Percentiles rank a stretch among this genome's conserved stretches.
Evolutionary conservation across 2,888 invertebrate genomes (phyloP).

Genomic region (Clunio marinus): DNA sequence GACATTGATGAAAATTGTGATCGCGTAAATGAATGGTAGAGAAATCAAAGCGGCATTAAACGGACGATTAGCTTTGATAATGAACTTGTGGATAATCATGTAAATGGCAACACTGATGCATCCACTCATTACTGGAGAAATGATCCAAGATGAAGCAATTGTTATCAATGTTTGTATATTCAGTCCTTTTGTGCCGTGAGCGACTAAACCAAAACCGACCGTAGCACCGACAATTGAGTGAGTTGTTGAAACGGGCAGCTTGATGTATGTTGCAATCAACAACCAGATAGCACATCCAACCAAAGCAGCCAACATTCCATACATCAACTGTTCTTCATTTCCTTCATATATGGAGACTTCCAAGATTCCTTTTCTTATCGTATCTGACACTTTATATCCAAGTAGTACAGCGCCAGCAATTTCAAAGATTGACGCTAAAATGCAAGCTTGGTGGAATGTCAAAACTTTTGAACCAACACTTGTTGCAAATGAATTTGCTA

Average conservation of each 20-base stretch:
- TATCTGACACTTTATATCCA: slow-evolving; percentile 87
- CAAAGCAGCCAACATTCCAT: slow-evolving; percentile 81
- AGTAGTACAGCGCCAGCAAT: slow-evolving; percentile 85
- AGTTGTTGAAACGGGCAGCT: slow-evolving; percentile 96
- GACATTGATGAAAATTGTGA: slow-evolving; percentile 80
- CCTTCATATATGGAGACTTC: slow-evolving; percentile 74
- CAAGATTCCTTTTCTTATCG: slow-evolving; percentile 92
- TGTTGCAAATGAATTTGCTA: slow-evolving; percentile 98
- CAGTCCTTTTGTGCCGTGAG: slow-evolving; percentile 71
- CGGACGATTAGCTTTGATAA: slow-evolving; percentile 67
- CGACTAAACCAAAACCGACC: slow-evolving; percentile 92
- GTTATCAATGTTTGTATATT: slow-evolving; percentile 40
- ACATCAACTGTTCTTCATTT: slow-evolving; percentile 74
- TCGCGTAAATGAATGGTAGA: slow-evolving; percentile 81
- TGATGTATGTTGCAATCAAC: slow-evolving; percentile 86
- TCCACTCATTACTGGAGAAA: slow-evolving; percentile 87
- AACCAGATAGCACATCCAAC: slow-evolving; percentile 91
- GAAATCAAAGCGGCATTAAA: slow-evolving; percentile 70
- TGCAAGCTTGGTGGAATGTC: slow-evolving; percentile 81
- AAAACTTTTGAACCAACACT: slow-evolving; percentile 95
- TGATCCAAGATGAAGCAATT: slow-evolving; percentile 82
- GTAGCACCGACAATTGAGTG: slow-evolving; percentile 99
- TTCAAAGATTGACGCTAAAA: slow-evolving; percentile 88
- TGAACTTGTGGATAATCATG: slow-evolving; percentile 67
- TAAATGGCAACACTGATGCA: slow-evolving; percentile 71